phyloP scores from a whole-genome alignment of 1,140 invertebrate genomes.

The Penaeus chinensis region DNA sequence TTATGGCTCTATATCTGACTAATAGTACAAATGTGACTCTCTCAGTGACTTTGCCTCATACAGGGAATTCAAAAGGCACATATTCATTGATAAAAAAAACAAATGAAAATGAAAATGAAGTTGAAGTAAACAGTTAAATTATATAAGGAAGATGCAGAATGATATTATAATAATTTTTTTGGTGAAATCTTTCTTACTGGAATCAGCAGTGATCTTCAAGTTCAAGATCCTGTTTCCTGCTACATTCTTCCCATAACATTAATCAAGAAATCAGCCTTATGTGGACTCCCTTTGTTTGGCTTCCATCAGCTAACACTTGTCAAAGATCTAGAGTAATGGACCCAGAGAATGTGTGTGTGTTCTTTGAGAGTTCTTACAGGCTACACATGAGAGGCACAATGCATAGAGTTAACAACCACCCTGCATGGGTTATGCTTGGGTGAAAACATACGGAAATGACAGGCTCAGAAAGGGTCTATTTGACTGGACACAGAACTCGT shows the following conservation, averaged over 20 bases:
- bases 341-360: slow-evolving; percentile 43
- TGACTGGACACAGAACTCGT: too few species aligned
- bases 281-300: slow-evolving; percentile 22
- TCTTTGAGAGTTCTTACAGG: slow-evolving; percentile 26
- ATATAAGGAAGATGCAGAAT: background rate
- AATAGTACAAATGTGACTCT: slow-evolving; percentile 30
- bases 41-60: slow-evolving; percentile 22
- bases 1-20: slow-evolving; percentile 14
- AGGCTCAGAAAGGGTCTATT: slow-evolving; percentile 1
- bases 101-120: background rate
- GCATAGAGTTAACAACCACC: slow-evolving; percentile 36
- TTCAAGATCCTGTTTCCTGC: too few species aligned
- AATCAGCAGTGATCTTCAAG: too few species aligned
- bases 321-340: slow-evolving; percentile 39
- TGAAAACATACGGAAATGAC: background rate
- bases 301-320: slow-evolving; percentile 18
- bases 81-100: slow-evolving; percentile 23
- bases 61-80: slow-evolving; percentile 43
- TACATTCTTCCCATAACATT: too few species aligned
- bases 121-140: background rate
- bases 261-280: slow-evolving; percentile 20
- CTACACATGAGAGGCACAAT: slow-evolving; percentile 43
- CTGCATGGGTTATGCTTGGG: background rate
- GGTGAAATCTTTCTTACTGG: too few species aligned
- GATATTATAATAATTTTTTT: background rate